These are phyloP conservation scores for Thunnus thynnus DNA, from an alignment of 2,113 vertebrate species.

Conservation along the genomic window DNA sequence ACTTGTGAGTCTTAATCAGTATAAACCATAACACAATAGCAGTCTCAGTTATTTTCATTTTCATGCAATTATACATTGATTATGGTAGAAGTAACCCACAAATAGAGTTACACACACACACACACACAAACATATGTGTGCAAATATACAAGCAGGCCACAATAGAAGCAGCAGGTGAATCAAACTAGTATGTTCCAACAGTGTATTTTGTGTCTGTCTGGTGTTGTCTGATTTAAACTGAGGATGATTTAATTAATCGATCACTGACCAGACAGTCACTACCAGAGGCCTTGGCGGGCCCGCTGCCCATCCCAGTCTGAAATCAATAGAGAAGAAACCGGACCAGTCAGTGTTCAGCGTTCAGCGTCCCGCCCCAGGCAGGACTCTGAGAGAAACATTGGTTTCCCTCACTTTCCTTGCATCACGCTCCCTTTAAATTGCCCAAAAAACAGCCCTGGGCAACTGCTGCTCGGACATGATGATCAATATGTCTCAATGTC, in stretches of 20 bases:
- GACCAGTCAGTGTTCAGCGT: conserved; percentile 75
- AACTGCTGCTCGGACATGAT: conserved; percentile 35
- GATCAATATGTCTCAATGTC: conserved; percentile 81
- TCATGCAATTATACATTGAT: not conserved
- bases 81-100: not conserved
- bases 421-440: conserved; percentile 30
- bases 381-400: conserved; percentile 42
- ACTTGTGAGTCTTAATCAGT: not conserved
- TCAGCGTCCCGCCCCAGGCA: conserved; percentile 68
- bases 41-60: not conserved
- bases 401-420: conserved; percentile 47
- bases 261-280: conserved; percentile 73
- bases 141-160: not conserved
- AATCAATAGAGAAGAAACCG: conserved; percentile 75
- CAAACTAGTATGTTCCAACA: not conserved
- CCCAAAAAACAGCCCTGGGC: conserved; percentile 51
- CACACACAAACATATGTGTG: not conserved
- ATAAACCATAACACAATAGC: not conserved
- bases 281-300: conserved; percentile 68
- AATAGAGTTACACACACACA: not conserved
- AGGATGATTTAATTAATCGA: conserved; percentile 65
- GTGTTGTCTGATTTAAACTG: conserved; percentile 45
- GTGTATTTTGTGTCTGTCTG: not conserved
- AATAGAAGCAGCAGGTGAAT: conserved; percentile 22
- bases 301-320: conserved; percentile 44